These are phyloP conservation scores for Colletes latitarsis DNA, from an alignment of 1,140 invertebrate species.

Conservation along the genomic window DNA sequence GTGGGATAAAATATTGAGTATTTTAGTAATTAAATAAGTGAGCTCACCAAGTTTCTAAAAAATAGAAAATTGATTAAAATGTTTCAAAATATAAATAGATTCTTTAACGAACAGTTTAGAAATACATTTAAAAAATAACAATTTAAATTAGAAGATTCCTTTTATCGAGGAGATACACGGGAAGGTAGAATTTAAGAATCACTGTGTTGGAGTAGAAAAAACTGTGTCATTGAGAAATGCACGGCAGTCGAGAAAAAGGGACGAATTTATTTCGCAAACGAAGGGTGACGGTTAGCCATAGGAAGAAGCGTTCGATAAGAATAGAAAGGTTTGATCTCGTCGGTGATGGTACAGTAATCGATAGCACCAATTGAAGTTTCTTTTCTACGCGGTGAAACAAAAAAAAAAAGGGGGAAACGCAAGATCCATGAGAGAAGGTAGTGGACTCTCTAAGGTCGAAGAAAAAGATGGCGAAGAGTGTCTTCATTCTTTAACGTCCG, in stretches of 20 bases:
- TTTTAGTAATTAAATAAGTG: too few relatives aligned
- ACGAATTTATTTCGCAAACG: neutral
- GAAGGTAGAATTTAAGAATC: neutral
- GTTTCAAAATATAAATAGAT: too few relatives aligned
- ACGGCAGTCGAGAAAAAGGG: neutral
- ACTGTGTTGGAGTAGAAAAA: neutral
- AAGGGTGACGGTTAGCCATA: neutral
- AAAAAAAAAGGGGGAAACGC: slow-evolving; percentile 2
- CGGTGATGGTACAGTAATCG: slow-evolving; percentile 5
- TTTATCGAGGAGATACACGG: too few relatives aligned
- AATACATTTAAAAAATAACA: too few relatives aligned
- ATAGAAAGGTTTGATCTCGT: slow-evolving; percentile 7
- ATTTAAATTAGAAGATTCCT: too few relatives aligned
- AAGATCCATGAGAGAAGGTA: slow-evolving; percentile 7
- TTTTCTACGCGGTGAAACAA: slow-evolving; percentile 1
- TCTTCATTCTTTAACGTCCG: slow-evolving; percentile 34
- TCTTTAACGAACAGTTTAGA: too few relatives aligned
- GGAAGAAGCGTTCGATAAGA: neutral
- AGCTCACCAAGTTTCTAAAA: too few relatives aligned
- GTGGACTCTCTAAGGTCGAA: neutral
- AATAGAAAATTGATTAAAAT: too few relatives aligned
- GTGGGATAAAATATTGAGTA: too few relatives aligned
- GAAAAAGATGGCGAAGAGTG: slow-evolving; percentile 21
- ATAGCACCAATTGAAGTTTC: slow-evolving; percentile 12
- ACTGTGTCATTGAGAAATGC: too few relatives aligned